phyloP scores from a whole-genome alignment of 2,888 invertebrate genomes.

The Heteropelma amictum region DNA sequence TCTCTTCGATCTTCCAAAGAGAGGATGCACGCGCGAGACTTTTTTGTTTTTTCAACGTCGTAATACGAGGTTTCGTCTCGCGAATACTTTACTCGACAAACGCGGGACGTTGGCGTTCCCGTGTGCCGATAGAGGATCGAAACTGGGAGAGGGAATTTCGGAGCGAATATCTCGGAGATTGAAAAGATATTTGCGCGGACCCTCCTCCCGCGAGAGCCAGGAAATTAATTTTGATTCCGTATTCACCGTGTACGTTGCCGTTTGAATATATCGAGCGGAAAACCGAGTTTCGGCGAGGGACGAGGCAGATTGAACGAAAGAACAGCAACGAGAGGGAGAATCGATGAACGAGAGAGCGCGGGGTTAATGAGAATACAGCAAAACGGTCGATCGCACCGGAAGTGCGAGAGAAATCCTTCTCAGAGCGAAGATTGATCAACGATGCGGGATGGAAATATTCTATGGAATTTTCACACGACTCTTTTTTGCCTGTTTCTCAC shows the following conservation, averaged over 20 bases:
- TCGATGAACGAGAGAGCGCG: constrained; percentile 7
- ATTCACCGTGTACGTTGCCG: constrained; percentile 8
- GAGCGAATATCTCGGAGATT: too few species aligned
- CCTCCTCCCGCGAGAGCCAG: neutral
- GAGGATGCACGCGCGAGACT: too few species aligned
- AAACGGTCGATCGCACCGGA: constrained; percentile 26
- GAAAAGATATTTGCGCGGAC: neutral
- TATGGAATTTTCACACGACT: neutral
- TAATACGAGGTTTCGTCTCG: too few species aligned
- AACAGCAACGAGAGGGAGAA: constrained; percentile 3
- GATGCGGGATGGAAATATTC: neutral
- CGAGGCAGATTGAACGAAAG: neutral
- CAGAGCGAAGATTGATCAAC: neutral
- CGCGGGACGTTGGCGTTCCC: too few species aligned
- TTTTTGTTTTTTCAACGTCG: too few species aligned
- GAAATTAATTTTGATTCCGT: constrained; percentile 49
- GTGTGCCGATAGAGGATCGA: too few species aligned
- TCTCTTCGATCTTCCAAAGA: too few species aligned
- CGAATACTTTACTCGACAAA: too few species aligned
- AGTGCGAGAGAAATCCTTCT: constrained; percentile 18
- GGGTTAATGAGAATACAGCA: constrained; percentile 41
- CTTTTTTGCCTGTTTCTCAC: neutral
- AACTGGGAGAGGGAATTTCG: too few species aligned
- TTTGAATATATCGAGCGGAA: constrained; percentile 25
- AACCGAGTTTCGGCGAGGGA: neutral